phyloP scores from a whole-genome alignment of 2,113 vertebrate species.

The Xiphophorus maculatus region DNA sequence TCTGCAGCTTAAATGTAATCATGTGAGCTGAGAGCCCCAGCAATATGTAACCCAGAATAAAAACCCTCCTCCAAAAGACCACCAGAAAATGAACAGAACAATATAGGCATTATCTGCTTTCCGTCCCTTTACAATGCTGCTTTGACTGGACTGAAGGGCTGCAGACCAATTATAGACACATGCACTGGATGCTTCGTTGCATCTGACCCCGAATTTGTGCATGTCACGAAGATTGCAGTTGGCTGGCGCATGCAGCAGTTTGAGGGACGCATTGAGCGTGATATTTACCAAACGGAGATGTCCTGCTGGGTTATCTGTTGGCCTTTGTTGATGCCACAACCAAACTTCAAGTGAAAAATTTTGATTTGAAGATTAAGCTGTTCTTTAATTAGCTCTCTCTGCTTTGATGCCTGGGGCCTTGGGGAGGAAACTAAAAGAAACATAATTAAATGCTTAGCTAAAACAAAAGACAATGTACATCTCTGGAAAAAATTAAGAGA shows the following conservation, averaged over 20 bases:
- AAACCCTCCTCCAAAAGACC: neutral
- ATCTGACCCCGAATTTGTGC: neutral
- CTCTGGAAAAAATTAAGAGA: too few species aligned
- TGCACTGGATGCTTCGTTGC: neutral
- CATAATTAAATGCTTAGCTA: neutral
- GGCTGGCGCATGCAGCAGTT: neutral
- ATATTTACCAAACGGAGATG: neutral
- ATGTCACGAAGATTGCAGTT: neutral
- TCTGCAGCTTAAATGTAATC: slow-evolving; percentile 9
- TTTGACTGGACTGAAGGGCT: neutral
- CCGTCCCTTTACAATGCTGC: neutral
- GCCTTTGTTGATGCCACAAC: neutral
- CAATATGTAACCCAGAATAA: neutral
- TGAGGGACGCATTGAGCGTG: neutral
- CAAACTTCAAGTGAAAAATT: too few species aligned
- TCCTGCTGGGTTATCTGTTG: neutral
- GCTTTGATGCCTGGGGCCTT: neutral
- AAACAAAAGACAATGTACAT: too few species aligned
- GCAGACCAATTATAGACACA: neutral
- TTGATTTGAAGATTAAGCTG: neutral
- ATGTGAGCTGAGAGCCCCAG: neutral
- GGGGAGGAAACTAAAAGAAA: too few species aligned
- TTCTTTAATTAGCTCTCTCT: neutral
- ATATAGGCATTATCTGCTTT: neutral
- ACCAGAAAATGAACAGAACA: neutral